Evolutionary conservation across 2,797 vertebrate species (phyloP).

Genomic region (Telmatherina bonti): DNA sequence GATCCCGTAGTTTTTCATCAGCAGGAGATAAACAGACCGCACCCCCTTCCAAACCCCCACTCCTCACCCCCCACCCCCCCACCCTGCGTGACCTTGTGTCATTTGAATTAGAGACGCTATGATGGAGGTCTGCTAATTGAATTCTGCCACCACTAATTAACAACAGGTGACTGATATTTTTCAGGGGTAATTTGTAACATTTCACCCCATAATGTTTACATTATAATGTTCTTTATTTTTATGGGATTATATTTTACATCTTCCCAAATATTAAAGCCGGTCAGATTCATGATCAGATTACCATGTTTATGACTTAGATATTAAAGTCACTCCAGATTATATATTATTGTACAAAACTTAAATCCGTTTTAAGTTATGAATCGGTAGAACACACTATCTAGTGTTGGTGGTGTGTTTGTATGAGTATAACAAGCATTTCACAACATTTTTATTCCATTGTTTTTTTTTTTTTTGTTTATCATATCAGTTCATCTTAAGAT

Average conservation of each 20-base stretch:
- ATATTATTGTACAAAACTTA: not conserved
- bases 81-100: constrained; percentile 52
- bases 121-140: constrained; percentile 69
- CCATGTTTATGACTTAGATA: accelerated
- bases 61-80: not conserved
- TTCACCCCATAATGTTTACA: constrained; percentile 28
- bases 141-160: constrained; percentile 57
- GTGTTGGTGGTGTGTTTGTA: not conserved
- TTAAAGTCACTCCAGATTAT: not conserved
- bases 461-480: too few relatives aligned
- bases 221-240: constrained; percentile 33
- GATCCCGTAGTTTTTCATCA: constrained; percentile 56
- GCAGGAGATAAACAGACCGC: constrained; percentile 56
- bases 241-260: constrained; percentile 11
- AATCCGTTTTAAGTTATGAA: too few relatives aligned
- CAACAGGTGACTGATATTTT: constrained; percentile 63
- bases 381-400: too few relatives aligned
- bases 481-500: too few relatives aligned
- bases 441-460: not conserved
- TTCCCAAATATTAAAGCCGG: constrained; percentile 14
- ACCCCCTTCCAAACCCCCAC: not conserved
- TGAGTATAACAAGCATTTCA: not conserved
- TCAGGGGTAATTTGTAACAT: constrained; percentile 47
- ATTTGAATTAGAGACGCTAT: constrained; percentile 58
- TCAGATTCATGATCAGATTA: constrained; percentile 22